A percentile compares a stretch with the other conserved stretches of the same genome.
These are phyloP conservation scores for Indicator maculatus DNA, from an alignment of 2,113 vertebrate genomes.

Conservation along the genomic window DNA sequence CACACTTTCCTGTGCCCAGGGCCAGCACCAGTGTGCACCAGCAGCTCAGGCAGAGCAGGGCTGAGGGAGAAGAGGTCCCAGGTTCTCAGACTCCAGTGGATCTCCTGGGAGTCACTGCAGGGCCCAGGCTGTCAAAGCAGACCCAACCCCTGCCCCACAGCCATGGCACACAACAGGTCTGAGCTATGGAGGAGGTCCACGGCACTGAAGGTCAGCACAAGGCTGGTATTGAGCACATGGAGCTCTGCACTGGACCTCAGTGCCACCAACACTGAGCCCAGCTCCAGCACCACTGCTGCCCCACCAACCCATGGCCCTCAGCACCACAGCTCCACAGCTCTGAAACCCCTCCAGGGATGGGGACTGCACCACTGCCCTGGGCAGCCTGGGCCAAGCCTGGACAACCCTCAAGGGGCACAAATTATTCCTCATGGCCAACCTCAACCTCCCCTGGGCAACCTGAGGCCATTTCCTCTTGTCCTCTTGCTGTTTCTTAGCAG, in stretches of 20 bases:
- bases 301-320: background rate
- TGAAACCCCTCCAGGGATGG: no score
- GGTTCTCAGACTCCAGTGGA: background rate
- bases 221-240: fast-evolving
- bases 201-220: background rate
- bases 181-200: fast-evolving
- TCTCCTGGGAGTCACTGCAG: background rate
- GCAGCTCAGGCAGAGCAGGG: background rate
- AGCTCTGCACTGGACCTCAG: fast-evolving
- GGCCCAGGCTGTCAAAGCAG: background rate
- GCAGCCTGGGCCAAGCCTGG: no score
- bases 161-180: no score
- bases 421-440: no score
- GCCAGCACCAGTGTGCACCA: background rate
- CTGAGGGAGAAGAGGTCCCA: background rate
- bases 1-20: background rate
- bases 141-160: background rate
- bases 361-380: no score
- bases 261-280: fast-evolving
- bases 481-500: no score
- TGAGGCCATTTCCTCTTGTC: no score
- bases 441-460: no score
- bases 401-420: no score
- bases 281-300: fast-evolving
- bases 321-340: background rate